A percentile compares a stretch with the other conserved stretches of the same genome.
Conservation (phyloP, 1,140 invertebrate genomes). For the Tachypleus tridentatus region DNA sequence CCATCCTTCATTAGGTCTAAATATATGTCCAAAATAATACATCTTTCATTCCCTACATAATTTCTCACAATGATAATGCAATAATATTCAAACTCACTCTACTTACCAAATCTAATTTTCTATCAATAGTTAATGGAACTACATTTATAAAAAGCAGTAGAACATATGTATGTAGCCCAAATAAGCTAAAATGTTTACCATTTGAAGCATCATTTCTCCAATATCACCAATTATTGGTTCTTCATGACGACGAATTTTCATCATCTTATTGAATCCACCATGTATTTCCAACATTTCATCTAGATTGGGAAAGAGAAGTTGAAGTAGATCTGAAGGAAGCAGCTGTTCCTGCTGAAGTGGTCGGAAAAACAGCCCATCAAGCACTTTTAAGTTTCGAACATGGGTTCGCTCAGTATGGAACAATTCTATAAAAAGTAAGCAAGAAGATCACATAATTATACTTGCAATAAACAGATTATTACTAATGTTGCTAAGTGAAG, state of each 20-base stretch:
- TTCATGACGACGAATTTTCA: slow-evolving; percentile 52
- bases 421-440: slow-evolving; percentile 50
- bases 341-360: slow-evolving; percentile 53
- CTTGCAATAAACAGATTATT: neutral
- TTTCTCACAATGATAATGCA: no score
- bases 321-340: slow-evolving; percentile 62
- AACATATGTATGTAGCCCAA: no score
- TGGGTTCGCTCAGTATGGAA: slow-evolving; percentile 94
- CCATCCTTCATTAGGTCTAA: no score
- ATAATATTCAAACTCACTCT: no score
- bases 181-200: slow-evolving; percentile 39
- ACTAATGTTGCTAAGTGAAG: no score
- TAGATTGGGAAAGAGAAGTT: slow-evolving; percentile 81
- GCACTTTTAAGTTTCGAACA: slow-evolving; percentile 81
- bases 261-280: slow-evolving; percentile 54
- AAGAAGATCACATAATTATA: neutral
- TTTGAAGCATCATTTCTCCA: slow-evolving; percentile 59
- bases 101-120: no score
- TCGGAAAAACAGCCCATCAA: slow-evolving; percentile 78
- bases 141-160: no score
- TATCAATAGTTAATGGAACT: no score
- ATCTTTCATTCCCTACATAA: no score
- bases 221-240: slow-evolving; percentile 63
- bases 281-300: slow-evolving; percentile 67
- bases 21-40: no score